phyloP scores from a whole-genome alignment of 2,113 vertebrate species.

The Enhydra lutris region DNA sequence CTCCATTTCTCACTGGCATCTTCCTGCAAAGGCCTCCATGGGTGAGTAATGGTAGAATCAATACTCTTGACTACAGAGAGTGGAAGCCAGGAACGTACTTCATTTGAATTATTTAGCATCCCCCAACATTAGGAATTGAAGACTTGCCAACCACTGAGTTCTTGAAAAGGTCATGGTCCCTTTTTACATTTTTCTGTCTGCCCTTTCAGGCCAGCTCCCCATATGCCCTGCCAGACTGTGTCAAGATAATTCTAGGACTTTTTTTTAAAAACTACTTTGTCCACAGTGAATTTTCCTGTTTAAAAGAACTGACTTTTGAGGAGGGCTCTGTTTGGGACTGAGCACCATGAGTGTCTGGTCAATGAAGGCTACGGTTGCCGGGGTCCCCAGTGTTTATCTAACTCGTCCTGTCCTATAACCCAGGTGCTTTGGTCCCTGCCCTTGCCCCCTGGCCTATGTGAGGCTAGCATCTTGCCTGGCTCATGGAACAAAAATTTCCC shows the following conservation, averaged over 20 bases:
- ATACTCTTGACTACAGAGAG: not conserved
- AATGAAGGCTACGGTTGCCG: not conserved
- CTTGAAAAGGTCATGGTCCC: not conserved
- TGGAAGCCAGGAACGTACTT: conserved; percentile 29
- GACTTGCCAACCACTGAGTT: conserved; percentile 42
- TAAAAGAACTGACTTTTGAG: not conserved
- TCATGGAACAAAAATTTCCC: not conserved
- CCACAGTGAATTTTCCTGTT: not conserved
- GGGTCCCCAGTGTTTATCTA: not conserved
- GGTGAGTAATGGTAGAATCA: conserved; percentile 6
- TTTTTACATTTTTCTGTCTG: not conserved
- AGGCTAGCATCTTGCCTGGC: not conserved
- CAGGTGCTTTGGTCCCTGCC: not conserved
- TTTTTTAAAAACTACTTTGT: not conserved
- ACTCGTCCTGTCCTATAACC: not conserved
- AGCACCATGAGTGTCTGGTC: not conserved
- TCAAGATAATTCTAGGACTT: not conserved
- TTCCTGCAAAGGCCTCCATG: not conserved
- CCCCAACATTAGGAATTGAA: conserved; percentile 56
- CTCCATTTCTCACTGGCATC: not conserved
- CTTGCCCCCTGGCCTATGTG: not conserved
- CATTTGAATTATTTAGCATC: conserved; percentile 72
- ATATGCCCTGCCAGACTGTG: not conserved
- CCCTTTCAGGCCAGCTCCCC: not conserved
- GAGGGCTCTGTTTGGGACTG: not conserved